Base-by-base conservation (phyloP, 2,113 vertebrate genomes). In the Alectura lathami region DNA sequence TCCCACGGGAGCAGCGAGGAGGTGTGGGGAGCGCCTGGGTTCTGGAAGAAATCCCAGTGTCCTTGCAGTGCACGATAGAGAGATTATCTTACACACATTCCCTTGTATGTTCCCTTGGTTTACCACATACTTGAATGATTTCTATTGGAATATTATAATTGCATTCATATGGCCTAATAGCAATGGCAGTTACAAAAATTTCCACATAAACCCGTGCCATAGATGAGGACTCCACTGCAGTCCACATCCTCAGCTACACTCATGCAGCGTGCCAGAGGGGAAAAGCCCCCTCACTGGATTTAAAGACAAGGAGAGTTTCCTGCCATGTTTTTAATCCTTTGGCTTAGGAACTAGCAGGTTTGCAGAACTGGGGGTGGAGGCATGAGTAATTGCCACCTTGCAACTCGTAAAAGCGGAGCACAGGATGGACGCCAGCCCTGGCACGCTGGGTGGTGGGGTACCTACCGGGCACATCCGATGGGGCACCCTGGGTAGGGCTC, bases 371-470 rank as follows among this genome's bases (percentile, higher is more conserved):
- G 45, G 2, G 30, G 1, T 3, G 42, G 50, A 62, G 20, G 4
- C 0, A 2, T 20, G 43, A 2, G 0, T 3, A 56, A 7, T 45
- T 40, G 32, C 40, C 29, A 3, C 54, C 32, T 16, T 12, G 1
- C 1, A 3, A 9, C 18, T 11, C 0, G 0, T 9, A 40, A 20
- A 59, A 20, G 22, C 6, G 3, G 8, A 5, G 15, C 2, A 0
- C 21, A 2, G 64, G 24, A 36, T 45, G 73, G 36, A 4, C 21
- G 14, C 0, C 0, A 53, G 48, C 45, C 30, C 26, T 1, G 0
- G n/a, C 3, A 54, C 18, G 23, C 13, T 13, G 40, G 26, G 8
- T 24, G 32, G 36, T 0, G 0, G 7, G 22, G 14, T 17, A 7
- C 29, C 12, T 17, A 7, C 29, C 12, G 0, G 38, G 18, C 27